phyloP scores from a whole-genome alignment of 2,888 invertebrate species.

The Dilophus febrilis region DNA sequence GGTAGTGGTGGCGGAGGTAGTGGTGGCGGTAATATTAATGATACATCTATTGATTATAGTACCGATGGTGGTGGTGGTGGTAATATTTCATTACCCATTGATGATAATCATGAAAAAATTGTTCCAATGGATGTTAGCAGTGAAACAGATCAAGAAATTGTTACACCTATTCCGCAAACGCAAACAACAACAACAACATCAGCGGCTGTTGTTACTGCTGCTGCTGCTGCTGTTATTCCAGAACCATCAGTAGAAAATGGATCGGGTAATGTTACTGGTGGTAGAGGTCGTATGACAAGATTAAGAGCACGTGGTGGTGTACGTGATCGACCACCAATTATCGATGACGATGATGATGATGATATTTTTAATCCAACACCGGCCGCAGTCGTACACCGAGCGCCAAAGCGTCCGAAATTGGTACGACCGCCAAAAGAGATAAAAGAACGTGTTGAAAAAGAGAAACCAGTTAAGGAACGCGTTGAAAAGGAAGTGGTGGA shows the following conservation, averaged over 20 bases:
- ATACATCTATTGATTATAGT: too few species aligned
- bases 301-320: slow-evolving; percentile 37
- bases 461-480: slow-evolving; percentile 19
- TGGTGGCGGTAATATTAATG: slow-evolving; percentile 29
- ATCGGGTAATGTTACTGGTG: too few species aligned
- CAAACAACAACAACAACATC: too few species aligned
- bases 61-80: neutral
- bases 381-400: slow-evolving; percentile 23
- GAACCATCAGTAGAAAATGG: too few species aligned
- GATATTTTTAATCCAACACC: slow-evolving; percentile 23
- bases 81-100: too few species aligned
- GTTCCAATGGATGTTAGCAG: too few species aligned
- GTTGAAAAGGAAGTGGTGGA: slow-evolving; percentile 21
- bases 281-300: slow-evolving; percentile 37
- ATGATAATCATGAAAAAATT: too few species aligned
- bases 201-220: too few species aligned
- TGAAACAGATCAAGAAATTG: slow-evolving; percentile 31
- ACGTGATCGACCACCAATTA: slow-evolving; percentile 30
- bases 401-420: slow-evolving; percentile 5
- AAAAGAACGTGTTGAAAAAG: slow-evolving; percentile 7
- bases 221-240: too few species aligned
- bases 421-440: slow-evolving; percentile 19
- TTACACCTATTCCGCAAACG: too few species aligned
- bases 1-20: too few species aligned
- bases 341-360: slow-evolving; percentile 31